Evolutionary conservation across 2,797 vertebrate genomes (phyloP).

Genomic region (Dryobates pubescens): DNA sequence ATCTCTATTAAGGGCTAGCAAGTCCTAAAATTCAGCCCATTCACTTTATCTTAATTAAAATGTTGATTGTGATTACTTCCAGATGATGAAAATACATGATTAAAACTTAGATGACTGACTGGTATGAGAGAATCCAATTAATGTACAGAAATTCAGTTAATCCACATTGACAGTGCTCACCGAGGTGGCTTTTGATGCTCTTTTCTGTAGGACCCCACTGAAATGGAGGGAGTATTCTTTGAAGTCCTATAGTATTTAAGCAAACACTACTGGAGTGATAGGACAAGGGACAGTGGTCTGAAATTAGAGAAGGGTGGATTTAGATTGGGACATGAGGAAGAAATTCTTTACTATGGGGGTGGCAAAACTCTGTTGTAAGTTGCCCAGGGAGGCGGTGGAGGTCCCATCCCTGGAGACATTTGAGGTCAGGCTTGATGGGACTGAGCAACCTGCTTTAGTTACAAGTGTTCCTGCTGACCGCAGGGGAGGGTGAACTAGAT

Average conservation of each 20-base stretch:
- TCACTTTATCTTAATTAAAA: constrained; percentile 37
- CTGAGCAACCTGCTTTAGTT: no score
- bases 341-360: no score
- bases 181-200: background rate
- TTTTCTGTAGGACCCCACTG: background rate
- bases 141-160: background rate
- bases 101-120: background rate
- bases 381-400: no score
- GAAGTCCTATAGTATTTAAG: accelerated
- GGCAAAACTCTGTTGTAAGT: no score
- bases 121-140: background rate
- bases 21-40: background rate
- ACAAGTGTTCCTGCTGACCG: no score
- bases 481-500: no score
- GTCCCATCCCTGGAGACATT: no score
- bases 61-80: constrained; percentile 35
- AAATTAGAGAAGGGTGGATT: no score
- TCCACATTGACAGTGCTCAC: background rate
- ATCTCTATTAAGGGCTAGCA: background rate
- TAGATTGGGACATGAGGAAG: no score
- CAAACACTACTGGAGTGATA: no score
- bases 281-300: no score
- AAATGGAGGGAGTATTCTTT: background rate
- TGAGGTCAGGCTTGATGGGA: no score
- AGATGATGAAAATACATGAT: constrained; percentile 1